phyloP scores from a whole-genome alignment of 1,140 invertebrate genomes.

The Drosophila virilis region DNA sequence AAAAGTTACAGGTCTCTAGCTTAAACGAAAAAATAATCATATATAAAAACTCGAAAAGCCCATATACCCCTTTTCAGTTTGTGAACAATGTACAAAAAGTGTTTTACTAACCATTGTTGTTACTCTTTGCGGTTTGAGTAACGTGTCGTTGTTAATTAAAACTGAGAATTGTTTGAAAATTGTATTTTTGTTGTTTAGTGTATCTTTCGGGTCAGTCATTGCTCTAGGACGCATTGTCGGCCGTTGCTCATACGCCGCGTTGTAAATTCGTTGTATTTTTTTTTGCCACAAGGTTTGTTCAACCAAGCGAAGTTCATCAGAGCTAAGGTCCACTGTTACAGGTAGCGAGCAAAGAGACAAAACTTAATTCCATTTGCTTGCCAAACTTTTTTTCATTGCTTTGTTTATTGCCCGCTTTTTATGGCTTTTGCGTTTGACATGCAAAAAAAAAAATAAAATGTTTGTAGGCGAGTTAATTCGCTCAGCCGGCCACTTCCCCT shows the following conservation, averaged over 20 bases:
- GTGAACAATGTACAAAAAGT: background rate
- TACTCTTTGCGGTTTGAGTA: conserved; percentile 20
- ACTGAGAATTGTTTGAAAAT: conserved; percentile 36
- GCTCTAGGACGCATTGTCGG: conserved; percentile 19
- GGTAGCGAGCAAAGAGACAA: conserved; percentile 17
- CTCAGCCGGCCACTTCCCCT: conserved; percentile 27
- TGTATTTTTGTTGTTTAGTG: conserved; percentile 1
- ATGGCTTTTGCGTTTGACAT: conserved; percentile 55
- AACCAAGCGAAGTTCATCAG: conserved; percentile 4
- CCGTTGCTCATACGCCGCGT: conserved; percentile 20
- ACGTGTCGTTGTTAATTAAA: conserved; percentile 66
- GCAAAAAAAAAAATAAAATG: conserved; percentile 52
- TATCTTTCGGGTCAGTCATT: conserved; percentile 24
- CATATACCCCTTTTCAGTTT: background rate
- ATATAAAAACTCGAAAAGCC: background rate
- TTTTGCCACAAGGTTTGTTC: conserved; percentile 10
- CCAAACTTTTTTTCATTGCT: conserved; percentile 31
- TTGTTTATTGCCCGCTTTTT: conserved; percentile 42
- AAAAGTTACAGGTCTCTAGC: no score
- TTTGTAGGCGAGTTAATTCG: conserved; percentile 34
- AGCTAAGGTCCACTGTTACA: conserved; percentile 5
- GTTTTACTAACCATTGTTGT: conserved; percentile 5
- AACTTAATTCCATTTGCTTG: conserved; percentile 44
- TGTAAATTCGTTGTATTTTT: background rate
- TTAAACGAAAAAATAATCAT: no score